phyloP scores from a whole-genome alignment of 2,113 vertebrate genomes.

The Amazona vittata region DNA sequence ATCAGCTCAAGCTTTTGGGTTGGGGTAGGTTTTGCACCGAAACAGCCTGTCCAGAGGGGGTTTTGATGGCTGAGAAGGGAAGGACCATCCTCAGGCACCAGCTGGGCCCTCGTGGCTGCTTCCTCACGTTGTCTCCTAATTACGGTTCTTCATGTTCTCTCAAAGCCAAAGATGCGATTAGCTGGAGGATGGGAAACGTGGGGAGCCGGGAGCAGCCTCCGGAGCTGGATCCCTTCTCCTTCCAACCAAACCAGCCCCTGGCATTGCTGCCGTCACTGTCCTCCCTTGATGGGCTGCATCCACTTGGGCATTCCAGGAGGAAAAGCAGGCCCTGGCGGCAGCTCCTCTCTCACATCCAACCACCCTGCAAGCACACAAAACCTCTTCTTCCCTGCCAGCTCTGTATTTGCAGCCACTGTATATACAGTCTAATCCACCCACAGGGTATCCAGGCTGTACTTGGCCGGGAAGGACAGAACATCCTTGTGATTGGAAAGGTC shows the following conservation, averaged over 20 bases:
- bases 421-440: constrained; percentile 44
- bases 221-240: neutral
- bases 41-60: neutral
- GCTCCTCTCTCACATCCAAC: neutral
- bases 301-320: neutral
- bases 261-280: neutral
- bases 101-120: neutral
- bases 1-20: neutral
- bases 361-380: neutral
- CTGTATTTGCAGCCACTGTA: neutral
- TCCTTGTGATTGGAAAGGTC: constrained; percentile 63
- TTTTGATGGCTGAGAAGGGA: neutral
- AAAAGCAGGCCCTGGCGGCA: neutral
- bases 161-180: neutral
- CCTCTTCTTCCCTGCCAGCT: neutral
- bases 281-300: neutral
- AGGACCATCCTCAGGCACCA: neutral
- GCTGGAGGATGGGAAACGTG: neutral
- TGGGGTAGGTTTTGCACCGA: neutral
- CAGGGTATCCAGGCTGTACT: constrained; percentile 6
- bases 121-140: neutral
- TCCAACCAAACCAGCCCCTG: neutral
- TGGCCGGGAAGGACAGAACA: constrained; percentile 31
- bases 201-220: neutral
- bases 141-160: neutral